Percentiles rank a stretch among this genome's conserved stretches.
Evolutionary conservation across 2,888 invertebrate species (phyloP).

Genomic region (Zele albiditarsus): DNA sequence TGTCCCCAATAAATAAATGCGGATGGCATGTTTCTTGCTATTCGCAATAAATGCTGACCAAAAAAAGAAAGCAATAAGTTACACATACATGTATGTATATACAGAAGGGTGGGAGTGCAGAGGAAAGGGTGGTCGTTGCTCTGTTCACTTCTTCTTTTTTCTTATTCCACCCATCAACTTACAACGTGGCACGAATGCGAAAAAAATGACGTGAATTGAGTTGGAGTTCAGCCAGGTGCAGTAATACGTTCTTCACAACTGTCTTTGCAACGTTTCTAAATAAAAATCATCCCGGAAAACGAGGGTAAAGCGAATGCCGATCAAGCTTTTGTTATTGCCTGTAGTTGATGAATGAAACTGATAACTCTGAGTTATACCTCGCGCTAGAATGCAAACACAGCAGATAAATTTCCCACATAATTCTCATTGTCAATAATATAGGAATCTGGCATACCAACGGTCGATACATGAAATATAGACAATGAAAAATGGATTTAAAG

Average conservation of each 20-base stretch:
- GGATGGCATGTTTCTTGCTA: not conserved
- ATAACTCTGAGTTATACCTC: not conserved
- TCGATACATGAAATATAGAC: not conserved
- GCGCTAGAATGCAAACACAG: too few relatives aligned
- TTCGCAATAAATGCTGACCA: too few relatives aligned
- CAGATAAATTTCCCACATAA: not conserved
- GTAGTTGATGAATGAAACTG: conserved; percentile 3
- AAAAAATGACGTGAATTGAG: conserved; percentile 22
- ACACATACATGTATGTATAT: not conserved
- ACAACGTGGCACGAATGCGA: conserved; percentile 36
- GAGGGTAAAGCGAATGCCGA: not conserved
- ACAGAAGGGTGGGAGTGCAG: not conserved
- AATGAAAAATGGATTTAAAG: not conserved
- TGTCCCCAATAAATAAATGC: too few relatives aligned
- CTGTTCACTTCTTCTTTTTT: conserved; percentile 19
- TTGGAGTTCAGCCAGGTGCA: conserved; percentile 33
- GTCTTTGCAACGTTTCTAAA: not conserved
- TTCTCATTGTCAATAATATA: not conserved
- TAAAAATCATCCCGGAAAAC: conserved; percentile 17
- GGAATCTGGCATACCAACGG: not conserved
- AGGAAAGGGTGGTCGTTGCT: conserved; percentile 35
- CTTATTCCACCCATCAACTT: not conserved
- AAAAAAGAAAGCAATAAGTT: not conserved
- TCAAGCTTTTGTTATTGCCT: not conserved
- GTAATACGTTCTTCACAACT: not conserved